These are phyloP conservation scores for Rhizoglyphus robini DNA, from an alignment of 1,140 invertebrate genomes.

Conservation along the genomic window DNA sequence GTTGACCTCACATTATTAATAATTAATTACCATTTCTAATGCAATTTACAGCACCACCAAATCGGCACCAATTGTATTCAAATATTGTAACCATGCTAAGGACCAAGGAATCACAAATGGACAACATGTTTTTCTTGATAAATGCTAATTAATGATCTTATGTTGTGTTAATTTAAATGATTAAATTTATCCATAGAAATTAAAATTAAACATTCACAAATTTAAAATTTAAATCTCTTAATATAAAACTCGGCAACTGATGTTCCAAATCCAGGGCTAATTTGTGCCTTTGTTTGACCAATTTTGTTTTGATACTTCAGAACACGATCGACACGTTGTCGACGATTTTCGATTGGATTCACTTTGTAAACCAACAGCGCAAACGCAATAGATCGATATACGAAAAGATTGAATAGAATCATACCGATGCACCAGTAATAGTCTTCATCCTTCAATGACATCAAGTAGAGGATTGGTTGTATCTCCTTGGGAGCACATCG, in stretches of 20 bases:
- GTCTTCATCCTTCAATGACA: neutral
- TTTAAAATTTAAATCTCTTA: neutral
- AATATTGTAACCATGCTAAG: too few relatives aligned
- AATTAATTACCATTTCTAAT: too few relatives aligned
- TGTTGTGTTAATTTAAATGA: too few relatives aligned
- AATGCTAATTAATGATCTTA: too few relatives aligned
- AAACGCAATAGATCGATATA: neutral
- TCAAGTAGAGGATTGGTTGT: neutral
- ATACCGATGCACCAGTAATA: neutral
- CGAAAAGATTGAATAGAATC: neutral
- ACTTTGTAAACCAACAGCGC: neutral
- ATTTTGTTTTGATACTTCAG: neutral
- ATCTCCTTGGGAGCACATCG: neutral
- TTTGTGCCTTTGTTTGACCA: neutral
- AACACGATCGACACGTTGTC: neutral
- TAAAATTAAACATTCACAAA: too few relatives aligned
- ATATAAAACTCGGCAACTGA: neutral
- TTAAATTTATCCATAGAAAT: too few relatives aligned
- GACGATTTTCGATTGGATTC: neutral
- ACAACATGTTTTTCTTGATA: too few relatives aligned
- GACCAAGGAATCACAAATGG: too few relatives aligned
- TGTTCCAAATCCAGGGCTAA: neutral
- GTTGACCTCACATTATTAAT: too few relatives aligned
- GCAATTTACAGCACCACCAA: too few relatives aligned
- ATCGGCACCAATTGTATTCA: too few relatives aligned